These are phyloP conservation scores for Coturnix japonica DNA, from an alignment of 2,113 vertebrate genomes.

Conservation along the genomic window DNA sequence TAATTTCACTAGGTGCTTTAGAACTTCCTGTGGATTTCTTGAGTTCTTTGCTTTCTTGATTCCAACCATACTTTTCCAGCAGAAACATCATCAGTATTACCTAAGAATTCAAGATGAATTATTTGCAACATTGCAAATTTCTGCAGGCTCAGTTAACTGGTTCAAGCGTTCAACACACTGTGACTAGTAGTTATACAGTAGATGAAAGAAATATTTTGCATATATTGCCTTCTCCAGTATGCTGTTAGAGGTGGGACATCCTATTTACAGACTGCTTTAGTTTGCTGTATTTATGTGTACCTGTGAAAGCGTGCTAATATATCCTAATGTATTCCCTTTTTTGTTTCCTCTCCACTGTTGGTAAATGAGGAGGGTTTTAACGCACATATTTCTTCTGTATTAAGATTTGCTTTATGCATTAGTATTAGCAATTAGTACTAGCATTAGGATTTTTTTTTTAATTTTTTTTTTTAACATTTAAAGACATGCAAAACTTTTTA, in stretches of 20 bases:
- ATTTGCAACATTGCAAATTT: not conserved
- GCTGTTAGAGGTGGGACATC: not conserved
- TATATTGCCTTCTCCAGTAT: not conserved
- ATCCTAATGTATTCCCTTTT: not conserved
- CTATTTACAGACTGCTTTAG: not conserved
- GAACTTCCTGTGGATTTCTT: not conserved
- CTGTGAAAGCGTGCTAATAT: not conserved
- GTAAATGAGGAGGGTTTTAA: not conserved
- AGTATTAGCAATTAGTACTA: not conserved
- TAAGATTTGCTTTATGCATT: not conserved
- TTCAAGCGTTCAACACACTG: not conserved
- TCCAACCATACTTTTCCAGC: not conserved
- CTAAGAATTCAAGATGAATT: not conserved
- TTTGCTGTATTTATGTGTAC: not conserved
- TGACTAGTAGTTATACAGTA: not conserved
- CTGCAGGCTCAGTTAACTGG: not conserved
- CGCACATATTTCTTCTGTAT: too few relatives aligned
- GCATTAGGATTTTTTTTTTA: not conserved
- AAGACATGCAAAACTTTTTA: not conserved
- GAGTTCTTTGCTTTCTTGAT: not conserved
- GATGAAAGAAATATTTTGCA: not conserved
- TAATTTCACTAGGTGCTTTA: not conserved
- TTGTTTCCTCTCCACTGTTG: not conserved
- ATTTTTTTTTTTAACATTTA: not conserved
- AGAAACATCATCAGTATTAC: not conserved